Percentiles rank a stretch among this genome's conserved stretches.
Evolutionary conservation across 1,140 invertebrate species (phyloP).

Genomic region (Drosophila pachea): DNA sequence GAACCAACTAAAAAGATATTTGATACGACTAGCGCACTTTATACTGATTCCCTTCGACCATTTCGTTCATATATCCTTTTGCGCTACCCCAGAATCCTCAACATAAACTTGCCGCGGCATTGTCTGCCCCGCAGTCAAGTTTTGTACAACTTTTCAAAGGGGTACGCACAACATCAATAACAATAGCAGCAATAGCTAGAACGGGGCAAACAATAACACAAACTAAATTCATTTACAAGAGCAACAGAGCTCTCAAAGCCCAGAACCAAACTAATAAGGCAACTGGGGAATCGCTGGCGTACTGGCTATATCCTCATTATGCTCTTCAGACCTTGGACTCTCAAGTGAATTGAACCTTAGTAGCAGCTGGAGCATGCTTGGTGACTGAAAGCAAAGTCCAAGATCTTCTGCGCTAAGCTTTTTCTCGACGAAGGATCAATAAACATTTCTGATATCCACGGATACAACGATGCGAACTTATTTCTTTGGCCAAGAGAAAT

Average conservation of each 20-base stretch:
- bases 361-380: no score
- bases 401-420: no score
- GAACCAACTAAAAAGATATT: no score
- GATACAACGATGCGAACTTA: no score
- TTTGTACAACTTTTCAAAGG: slow-evolving; percentile 74
- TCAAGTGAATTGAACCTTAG: slow-evolving; percentile 18
- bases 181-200: slow-evolving; percentile 5
- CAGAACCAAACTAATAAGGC: slow-evolving; percentile 40
- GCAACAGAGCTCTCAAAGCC: slow-evolving; percentile 7
- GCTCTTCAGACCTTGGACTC: slow-evolving; percentile 37
- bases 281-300: slow-evolving; percentile 65
- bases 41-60: no score
- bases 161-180: not conserved
- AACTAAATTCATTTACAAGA: slow-evolving; percentile 27
- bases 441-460: no score
- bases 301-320: slow-evolving; percentile 63
- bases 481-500: no score
- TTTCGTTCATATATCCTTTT: no score
- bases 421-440: no score
- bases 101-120: slow-evolving; percentile 12
- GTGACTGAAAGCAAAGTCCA: no score
- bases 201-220: slow-evolving; percentile 34
- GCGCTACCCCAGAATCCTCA: not conserved
- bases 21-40: no score
- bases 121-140: slow-evolving; percentile 34